Evolutionary conservation across 1,140 invertebrate genomes (phyloP).

Genomic region (Cryptotermes secundus): DNA sequence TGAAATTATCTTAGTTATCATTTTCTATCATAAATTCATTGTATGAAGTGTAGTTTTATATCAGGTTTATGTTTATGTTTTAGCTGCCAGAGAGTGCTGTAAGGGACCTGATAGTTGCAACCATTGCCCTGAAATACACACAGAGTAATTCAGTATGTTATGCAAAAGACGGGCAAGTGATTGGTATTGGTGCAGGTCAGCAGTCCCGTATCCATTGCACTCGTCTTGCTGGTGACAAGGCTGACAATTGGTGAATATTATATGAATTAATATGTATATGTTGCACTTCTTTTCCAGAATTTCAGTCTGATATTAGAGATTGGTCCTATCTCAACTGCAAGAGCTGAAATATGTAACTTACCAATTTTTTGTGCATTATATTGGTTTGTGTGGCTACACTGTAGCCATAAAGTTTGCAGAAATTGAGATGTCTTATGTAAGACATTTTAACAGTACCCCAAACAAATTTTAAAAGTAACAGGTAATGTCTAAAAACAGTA

Average conservation of each 20-base stretch:
- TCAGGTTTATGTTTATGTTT: constrained; percentile 28
- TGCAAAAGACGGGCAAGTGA: constrained; percentile 87
- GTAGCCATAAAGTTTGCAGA: no score
- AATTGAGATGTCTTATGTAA: no score
- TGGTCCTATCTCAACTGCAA: no score
- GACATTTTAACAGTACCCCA: no score
- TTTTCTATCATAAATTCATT: no score
- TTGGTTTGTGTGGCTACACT: no score
- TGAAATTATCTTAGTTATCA: no score
- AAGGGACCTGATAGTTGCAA: constrained; percentile 92
- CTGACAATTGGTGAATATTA: constrained; percentile 84
- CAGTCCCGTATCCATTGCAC: constrained; percentile 98
- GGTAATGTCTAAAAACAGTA: no score
- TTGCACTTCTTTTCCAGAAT: neutral
- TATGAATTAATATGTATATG: neutral
- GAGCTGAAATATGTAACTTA: no score
- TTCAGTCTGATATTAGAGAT: neutral
- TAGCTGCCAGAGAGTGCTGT: constrained; percentile 72
- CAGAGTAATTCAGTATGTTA: constrained; percentile 97
- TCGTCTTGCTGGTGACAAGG: constrained; percentile 93
- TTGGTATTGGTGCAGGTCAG: constrained; percentile 97
- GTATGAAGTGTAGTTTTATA: no score
- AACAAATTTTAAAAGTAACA: no score
- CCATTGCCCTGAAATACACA: constrained; percentile 95
- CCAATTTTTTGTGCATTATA: no score